Evolutionary conservation across 2,113 vertebrate species (phyloP), one percentile per base, ranked within the genome.

Genomic region (Odobenus rosmarus): DNA sequence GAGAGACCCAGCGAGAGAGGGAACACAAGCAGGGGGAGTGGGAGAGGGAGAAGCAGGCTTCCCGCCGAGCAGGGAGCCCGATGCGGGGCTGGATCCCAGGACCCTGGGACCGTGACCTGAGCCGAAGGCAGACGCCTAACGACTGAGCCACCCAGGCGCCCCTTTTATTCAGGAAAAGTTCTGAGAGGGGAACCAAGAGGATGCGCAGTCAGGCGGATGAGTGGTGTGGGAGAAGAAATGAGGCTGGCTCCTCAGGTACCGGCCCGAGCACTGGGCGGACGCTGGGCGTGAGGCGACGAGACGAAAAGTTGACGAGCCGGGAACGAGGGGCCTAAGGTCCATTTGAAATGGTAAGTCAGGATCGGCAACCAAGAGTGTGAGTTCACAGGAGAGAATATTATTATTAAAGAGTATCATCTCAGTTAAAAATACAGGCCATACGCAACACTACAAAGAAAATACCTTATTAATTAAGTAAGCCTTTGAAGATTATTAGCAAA

Each of bases 261-360:
- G 36, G 83, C 21, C 55, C 46, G 28, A 11, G 74, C 55, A 4
- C 62, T 4, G 24, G 2, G 61, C 6, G 19, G 33, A 21, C 0
- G 2, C 19, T 13, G 76, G 76, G 28, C 0, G 0, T 31, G 46
- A 8, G 55, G 64, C 19, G 42, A 28, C 0, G 15, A 93, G 61
- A 42, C 1, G 51, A 49, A 13, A 28, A 28, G n/a, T 13, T 16
- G 21, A 76, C 0, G 4, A 81, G 61, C 10, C 3, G 24, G 15
- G 8, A 39, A 4, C 1, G 26, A 26, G 19, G 74, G 53, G 23
- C 36, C 3, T 10, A 76, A 74, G 57, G 3, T 9, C 57, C 0
- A 0, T 2, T 82, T 13, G 72, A 57, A 64, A 42, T 4, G 14
- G 26, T 28, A 46, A 33, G 14, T 71, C 61, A 24, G 9, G 84